Evolutionary conservation across 35 echinoderm and acorn worm species (phyloP).

Genomic region (Heliocidaris tuberculata): DNA sequence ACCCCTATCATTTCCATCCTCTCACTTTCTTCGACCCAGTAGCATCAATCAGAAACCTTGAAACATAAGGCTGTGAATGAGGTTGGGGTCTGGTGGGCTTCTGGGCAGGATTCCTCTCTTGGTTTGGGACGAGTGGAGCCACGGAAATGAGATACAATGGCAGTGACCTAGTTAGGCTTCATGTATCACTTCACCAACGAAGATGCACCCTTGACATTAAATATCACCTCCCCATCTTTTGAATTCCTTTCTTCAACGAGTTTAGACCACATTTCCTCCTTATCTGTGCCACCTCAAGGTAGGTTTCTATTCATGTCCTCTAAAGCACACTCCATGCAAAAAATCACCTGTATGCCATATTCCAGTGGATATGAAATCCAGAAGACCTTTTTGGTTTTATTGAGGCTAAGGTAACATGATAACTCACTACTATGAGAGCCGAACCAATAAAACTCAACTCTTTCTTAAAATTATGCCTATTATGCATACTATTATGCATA

Average conservation of each 20-base stretch:
- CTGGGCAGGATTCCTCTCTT: not conserved
- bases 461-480: no score
- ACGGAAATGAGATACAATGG: not conserved
- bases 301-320: not conserved
- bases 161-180: slow-evolving; percentile 28
- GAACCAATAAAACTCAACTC: no score
- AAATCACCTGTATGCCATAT: not conserved
- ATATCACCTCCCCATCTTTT: not conserved
- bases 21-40: no score
- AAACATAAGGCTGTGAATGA: no score
- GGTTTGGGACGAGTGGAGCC: not conserved
- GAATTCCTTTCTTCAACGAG: not conserved
- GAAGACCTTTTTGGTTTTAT: no score
- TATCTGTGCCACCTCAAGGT: not conserved
- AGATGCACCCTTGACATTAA: not conserved
- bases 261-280: slow-evolving; percentile 9
- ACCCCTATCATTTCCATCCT: no score
- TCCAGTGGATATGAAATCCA: not conserved
- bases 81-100: not conserved
- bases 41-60: no score
- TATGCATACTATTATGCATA: no score
- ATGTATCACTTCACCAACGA: not conserved
- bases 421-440: no score
- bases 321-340: not conserved
- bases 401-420: no score